These are phyloP conservation scores for Andrena trimmerana DNA, from an alignment of 2,888 invertebrate species.

Conservation along the genomic window DNA sequence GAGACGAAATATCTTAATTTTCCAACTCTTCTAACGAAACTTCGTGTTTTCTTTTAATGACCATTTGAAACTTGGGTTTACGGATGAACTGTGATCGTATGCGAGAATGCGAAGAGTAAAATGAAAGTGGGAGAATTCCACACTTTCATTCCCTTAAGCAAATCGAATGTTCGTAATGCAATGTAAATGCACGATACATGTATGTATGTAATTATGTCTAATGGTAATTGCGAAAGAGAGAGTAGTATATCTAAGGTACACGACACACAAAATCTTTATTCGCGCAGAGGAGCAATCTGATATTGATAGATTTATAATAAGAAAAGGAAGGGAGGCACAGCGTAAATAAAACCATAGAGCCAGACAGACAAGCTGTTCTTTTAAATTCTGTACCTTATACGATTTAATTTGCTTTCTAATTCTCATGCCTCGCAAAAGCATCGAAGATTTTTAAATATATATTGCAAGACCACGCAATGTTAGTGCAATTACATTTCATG, in stretches of 20 bases:
- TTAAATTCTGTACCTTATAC: conserved; percentile 35
- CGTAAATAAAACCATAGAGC: conserved; percentile 60
- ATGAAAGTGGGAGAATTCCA: conserved; percentile 17
- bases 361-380: conserved; percentile 43
- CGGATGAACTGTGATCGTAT: conserved; percentile 15
- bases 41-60: not conserved
- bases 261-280: conserved; percentile 29
- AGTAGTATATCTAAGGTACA: conserved; percentile 26
- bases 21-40: not conserved
- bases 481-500: not conserved
- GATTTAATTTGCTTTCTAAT: conserved; percentile 18
- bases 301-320: conserved; percentile 42
- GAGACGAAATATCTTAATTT: not conserved
- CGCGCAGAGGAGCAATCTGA: conserved; percentile 21
- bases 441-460: conserved; percentile 1
- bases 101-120: conserved; percentile 42
- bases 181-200: conserved; percentile 54
- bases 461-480: conserved; percentile 1
- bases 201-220: conserved; percentile 64
- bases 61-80: not conserved
- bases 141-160: conserved; percentile 37
- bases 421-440: not conserved
- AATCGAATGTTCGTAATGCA: conserved; percentile 33
- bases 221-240: conserved; percentile 73
- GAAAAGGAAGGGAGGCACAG: conserved; percentile 59